Evolutionary conservation across 23 tunicate genomes (phyloP).

Genomic region (Corella eumyota): DNA sequence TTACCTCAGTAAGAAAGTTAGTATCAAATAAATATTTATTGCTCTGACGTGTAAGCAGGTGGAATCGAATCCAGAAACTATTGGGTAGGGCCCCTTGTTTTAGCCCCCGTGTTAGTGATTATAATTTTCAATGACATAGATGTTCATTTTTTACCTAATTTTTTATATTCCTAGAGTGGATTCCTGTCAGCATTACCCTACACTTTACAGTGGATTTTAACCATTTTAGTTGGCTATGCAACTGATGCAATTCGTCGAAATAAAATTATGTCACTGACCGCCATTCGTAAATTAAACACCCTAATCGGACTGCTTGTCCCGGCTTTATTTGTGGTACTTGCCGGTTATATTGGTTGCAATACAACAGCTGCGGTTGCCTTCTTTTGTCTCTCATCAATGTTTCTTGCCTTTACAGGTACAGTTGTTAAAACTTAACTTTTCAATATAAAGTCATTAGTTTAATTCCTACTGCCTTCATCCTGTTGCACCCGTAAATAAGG

Average conservation of each 20-base stretch:
- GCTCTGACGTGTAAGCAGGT: too few relatives aligned
- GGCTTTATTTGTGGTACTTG: slow-evolving; percentile 44
- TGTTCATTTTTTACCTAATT: too few relatives aligned
- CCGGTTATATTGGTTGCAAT: slow-evolving; percentile 69
- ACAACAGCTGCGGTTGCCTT: slow-evolving; percentile 40
- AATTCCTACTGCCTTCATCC: too few relatives aligned
- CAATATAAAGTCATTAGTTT: too few relatives aligned
- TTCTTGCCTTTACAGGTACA: slow-evolving; percentile 49
- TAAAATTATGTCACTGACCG: neutral
- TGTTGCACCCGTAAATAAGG: too few relatives aligned
- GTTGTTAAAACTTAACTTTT: too few relatives aligned
- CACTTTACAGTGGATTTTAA: slow-evolving; percentile 36
- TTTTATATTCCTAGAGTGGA: slow-evolving; percentile 53
- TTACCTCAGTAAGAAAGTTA: slow-evolving; percentile 47
- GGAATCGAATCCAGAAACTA: too few relatives aligned
- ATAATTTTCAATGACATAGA: too few relatives aligned
- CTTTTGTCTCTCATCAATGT: slow-evolving; percentile 39
- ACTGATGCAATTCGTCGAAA: slow-evolving; percentile 32
- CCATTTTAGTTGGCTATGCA: slow-evolving; percentile 32
- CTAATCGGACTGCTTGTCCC: slow-evolving; percentile 39
- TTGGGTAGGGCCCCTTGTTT: too few relatives aligned
- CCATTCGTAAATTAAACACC: slow-evolving; percentile 48
- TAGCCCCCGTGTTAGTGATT: too few relatives aligned
- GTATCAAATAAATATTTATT: too few relatives aligned
- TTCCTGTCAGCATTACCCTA: slow-evolving; percentile 35